These are phyloP conservation scores for Nettapus auritus DNA, from an alignment of 2,113 vertebrate species.

Conservation along the genomic window DNA sequence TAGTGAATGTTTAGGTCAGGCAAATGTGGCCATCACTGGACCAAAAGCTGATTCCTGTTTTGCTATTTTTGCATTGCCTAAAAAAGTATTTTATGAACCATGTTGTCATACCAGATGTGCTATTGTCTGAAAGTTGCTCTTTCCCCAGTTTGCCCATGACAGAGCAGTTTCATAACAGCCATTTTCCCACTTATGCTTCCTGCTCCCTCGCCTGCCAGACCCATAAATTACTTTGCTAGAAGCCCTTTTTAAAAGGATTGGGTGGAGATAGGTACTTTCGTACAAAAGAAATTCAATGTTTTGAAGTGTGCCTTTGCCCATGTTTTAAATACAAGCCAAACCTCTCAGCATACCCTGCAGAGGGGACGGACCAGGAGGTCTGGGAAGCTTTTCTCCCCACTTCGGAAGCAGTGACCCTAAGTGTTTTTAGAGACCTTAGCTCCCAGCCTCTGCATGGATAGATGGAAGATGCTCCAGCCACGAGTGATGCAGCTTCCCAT, in stretches of 20 bases:
- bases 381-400: neutral
- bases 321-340: neutral
- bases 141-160: neutral
- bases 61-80: neutral
- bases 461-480: neutral
- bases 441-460: fast-evolving
- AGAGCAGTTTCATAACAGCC: neutral
- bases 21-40: neutral
- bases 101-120: neutral
- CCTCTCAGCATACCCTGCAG: neutral
- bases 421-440: neutral
- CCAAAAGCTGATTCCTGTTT: neutral
- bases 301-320: neutral
- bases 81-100: neutral
- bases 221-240: neutral
- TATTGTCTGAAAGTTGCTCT: neutral
- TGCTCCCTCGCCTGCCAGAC: neutral
- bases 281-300: neutral
- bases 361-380: neutral
- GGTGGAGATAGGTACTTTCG: neutral
- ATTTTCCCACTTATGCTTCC: neutral
- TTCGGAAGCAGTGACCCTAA: neutral
- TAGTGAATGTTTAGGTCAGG: neutral
- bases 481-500: neutral
- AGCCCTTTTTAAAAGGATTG: neutral